phyloP scores from a whole-genome alignment of 2,888 invertebrate species.

The Polymixis flavicincta region DNA sequence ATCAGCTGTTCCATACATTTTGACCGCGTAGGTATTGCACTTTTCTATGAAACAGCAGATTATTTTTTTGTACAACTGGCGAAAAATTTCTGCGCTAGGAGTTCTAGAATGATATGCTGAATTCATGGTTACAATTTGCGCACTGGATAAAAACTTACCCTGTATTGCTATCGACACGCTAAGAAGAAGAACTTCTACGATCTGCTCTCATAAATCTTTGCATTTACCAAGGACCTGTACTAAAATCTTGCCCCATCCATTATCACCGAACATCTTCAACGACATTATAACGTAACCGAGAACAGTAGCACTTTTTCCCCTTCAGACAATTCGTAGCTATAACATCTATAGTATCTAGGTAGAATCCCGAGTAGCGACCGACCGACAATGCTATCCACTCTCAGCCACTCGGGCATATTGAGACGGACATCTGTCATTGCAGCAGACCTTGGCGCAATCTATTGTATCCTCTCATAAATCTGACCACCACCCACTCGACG shows the following conservation, averaged over 20 bases:
- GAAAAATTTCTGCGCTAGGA: no score
- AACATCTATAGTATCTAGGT: not conserved
- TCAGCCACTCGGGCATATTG: slow-evolving; percentile 73
- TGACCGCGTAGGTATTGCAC: no score
- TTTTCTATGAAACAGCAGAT: no score
- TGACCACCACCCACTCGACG: slow-evolving; percentile 70
- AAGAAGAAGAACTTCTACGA: not conserved
- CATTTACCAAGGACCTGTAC: not conserved
- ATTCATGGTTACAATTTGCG: no score
- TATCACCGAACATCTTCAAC: no score
- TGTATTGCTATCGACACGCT: no score
- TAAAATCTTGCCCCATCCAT: not conserved
- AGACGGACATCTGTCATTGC: slow-evolving; percentile 80
- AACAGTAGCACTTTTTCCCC: slow-evolving; percentile 6
- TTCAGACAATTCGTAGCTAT: slow-evolving; percentile 17
- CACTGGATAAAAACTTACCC: no score
- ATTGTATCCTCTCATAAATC: slow-evolving; percentile 76
- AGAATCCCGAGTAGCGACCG: slow-evolving; percentile 4
- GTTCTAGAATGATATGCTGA: no score
- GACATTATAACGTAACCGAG: not conserved
- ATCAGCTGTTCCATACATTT: no score
- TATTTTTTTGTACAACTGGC: no score
- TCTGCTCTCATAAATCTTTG: not conserved
- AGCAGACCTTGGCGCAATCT: slow-evolving; percentile 81
- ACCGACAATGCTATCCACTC: slow-evolving; percentile 48